Evolutionary conservation across 2,888 invertebrate genomes (phyloP).

Genomic region (Fragum sueziense): DNA sequence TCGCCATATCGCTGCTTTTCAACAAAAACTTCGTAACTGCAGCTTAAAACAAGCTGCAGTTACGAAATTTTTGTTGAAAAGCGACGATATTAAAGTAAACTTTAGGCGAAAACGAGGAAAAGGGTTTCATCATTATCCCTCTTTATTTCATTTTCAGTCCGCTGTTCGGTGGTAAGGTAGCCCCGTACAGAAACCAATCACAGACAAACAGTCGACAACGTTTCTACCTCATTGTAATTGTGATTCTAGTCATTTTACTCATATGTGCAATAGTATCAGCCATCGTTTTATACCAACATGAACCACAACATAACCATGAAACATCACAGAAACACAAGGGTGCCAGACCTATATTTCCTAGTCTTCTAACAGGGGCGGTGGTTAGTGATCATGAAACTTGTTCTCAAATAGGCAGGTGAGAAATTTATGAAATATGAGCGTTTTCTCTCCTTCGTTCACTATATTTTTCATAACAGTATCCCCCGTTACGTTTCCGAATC

Average conservation of each 20-base stretch:
- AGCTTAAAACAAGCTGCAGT: too few species aligned
- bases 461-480: background rate
- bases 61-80: too few species aligned
- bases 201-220: conserved; percentile 27
- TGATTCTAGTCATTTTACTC: conserved; percentile 30
- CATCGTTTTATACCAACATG: conserved; percentile 33
- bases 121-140: background rate
- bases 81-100: too few species aligned
- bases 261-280: conserved; percentile 45
- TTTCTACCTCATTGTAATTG: conserved; percentile 28
- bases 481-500: background rate
- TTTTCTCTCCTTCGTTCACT: background rate
- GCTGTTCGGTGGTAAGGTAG: conserved; percentile 40
- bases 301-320: too few species aligned
- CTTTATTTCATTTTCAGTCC: conserved; percentile 30
- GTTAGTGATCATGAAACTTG: conserved; percentile 68
- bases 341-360: background rate
- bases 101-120: background rate
- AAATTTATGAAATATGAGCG: background rate
- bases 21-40: background rate
- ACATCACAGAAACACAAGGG: background rate
- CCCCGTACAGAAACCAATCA: conserved; percentile 16
- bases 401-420: conserved; percentile 68
- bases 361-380: conserved; percentile 58
- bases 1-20: background rate